phyloP scores from a whole-genome alignment of 1,140 invertebrate genomes.

The Akabosia matsudoensis region DNA sequence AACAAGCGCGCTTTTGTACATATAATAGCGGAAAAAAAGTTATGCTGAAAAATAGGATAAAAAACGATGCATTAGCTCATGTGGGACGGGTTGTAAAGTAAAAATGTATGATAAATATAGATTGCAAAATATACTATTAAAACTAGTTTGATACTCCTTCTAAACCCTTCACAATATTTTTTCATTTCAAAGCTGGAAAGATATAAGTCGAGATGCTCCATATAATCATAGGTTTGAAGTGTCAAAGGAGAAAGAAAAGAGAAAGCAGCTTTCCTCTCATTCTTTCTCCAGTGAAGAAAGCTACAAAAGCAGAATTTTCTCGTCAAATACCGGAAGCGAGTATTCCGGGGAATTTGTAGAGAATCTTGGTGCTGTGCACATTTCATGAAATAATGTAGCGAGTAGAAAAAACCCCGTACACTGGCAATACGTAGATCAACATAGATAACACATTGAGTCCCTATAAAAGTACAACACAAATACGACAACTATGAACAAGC shows the following conservation, averaged over 20 bases:
- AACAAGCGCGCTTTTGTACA: too few relatives aligned
- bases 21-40: too few relatives aligned
- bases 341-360: not conserved
- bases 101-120: not conserved
- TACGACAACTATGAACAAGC: not conserved
- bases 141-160: not conserved
- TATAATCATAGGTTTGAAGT: not conserved
- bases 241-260: not conserved
- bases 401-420: too few relatives aligned
- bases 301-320: not conserved
- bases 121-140: not conserved
- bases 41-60: too few relatives aligned
- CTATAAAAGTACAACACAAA: too few relatives aligned
- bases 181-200: not conserved
- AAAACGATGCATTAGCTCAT: too few relatives aligned
- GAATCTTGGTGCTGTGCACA: not conserved
- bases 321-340: not conserved
- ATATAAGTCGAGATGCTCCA: not conserved
- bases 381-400: not conserved
- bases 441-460: too few relatives aligned
- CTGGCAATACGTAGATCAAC: not conserved
- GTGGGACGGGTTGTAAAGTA: too few relatives aligned
- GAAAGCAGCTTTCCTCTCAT: not conserved
- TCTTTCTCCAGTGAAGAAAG: not conserved
- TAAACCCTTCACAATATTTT: not conserved